A percentile compares a stretch with the other conserved stretches of the same genome.
Evolutionary conservation across 2,113 vertebrate species (phyloP).

Genomic region (Toxotes jaculatrix): DNA sequence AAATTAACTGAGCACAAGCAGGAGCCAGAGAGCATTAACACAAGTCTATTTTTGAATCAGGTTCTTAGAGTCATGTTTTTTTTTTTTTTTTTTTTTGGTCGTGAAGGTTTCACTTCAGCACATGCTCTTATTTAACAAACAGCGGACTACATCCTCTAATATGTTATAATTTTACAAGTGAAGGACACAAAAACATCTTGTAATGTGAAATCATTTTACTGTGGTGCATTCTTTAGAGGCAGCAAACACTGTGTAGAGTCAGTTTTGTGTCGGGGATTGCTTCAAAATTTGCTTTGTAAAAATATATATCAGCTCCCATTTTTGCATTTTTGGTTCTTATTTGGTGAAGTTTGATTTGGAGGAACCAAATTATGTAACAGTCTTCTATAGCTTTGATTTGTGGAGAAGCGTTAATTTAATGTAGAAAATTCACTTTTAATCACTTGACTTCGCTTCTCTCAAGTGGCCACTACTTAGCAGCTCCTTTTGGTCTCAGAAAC

Average conservation of each 20-base stretch:
- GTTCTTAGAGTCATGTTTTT: constrained; percentile 39
- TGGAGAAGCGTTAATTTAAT: not conserved
- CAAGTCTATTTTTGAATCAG: constrained; percentile 55
- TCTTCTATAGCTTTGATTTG: not conserved
- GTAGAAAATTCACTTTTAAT: not conserved
- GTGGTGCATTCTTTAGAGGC: not conserved
- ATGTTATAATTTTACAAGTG: not conserved
- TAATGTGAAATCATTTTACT: not conserved
- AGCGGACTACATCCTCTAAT: constrained; percentile 1
- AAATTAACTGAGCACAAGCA: constrained; percentile 49
- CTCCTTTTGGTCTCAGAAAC: not conserved
- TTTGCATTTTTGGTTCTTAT: not conserved
- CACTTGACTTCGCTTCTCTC: not conserved
- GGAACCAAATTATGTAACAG: not conserved
- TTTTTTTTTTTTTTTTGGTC: constrained; percentile 37
- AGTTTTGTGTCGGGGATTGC: not conserved
- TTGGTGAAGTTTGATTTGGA: not conserved
- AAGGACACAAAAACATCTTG: not conserved
- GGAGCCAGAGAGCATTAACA: constrained; percentile 41
- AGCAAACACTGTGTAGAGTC: not conserved
- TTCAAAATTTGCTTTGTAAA: not conserved
- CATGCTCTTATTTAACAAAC: constrained; percentile 21
- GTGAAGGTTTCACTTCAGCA: constrained; percentile 38
- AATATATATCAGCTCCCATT: not conserved
- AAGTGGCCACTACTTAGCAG: not conserved